Evolutionary conservation across 1,140 invertebrate species (phyloP), one percentile per base, ranked within the genome.

Genomic region (Drosophila ananassae): DNA sequence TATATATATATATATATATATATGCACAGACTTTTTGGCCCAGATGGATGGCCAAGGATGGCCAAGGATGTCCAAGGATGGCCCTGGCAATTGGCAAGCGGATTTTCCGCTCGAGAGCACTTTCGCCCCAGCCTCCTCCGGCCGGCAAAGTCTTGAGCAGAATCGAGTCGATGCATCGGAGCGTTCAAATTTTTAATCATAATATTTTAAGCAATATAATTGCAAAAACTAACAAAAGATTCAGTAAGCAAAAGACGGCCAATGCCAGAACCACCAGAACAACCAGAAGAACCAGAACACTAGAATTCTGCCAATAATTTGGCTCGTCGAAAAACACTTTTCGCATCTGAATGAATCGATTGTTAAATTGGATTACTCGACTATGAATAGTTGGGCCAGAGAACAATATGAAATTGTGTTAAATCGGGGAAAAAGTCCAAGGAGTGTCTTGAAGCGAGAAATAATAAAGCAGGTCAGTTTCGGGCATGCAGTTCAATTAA

Each of bases 141-240:
- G 41, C 17, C 41, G 28, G 62, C 39, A 56, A 37, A 68, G 39
- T 24, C 62, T 69, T 54, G 48, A 25, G n/a, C 50, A n/a, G 4
- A 44, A 6, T 37, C n/a, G 9, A 59, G 46, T 21, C 28, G 5
- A n/a, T 50, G 50, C 41, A 79, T 39, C 79, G 44, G 53, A 48
- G 73, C 81, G 61, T 44, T 56, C 61, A 32, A 52, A 71, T 57
- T 64, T 69, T 79, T 69, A 71, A 80, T 80, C 78, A 71, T 62
- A 80, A 75, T 63, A 75, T 59, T 59, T 67, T 74, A 47, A 63
- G 55, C 58, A 69, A 79, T 63, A 79, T 80, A 81, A 80, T 76
- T 79, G 77, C 59, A 13, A 57, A 44, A 64, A 63, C 63, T 75
- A 75, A 66, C 73, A 77, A 61, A 37, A 57, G 55, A 52, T 62